Percentiles rank a stretch among this genome's conserved stretches.
phyloP scores from a whole-genome alignment of 1,140 invertebrate species.

The Eufriesea mexicana region DNA sequence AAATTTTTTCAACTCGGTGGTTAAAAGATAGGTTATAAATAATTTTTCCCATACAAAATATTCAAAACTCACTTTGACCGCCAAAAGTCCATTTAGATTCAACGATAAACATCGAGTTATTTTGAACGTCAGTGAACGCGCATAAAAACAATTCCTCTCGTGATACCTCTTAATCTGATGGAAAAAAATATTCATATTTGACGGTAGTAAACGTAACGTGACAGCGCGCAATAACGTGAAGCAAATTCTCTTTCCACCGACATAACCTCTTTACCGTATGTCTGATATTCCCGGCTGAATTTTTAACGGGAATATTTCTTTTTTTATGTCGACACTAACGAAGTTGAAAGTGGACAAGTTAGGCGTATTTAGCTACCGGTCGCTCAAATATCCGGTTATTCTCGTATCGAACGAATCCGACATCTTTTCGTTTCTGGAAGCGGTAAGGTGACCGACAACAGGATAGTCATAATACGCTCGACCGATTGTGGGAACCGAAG shows the following conservation, averaged over 20 bases:
- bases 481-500: slow-evolving; percentile 29
- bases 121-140: background rate
- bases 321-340: no score
- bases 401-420: slow-evolving; percentile 19
- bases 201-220: background rate
- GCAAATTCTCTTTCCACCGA: background rate
- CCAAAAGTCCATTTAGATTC: background rate
- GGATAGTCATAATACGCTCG: slow-evolving; percentile 23
- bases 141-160: background rate
- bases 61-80: background rate
- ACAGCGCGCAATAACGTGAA: background rate
- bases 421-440: slow-evolving; percentile 21
- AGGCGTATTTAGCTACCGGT: background rate
- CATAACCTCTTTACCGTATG: background rate
- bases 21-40: background rate
- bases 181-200: background rate
- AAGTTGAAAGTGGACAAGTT: background rate
- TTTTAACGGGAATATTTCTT: background rate
- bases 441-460: background rate
- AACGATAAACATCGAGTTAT: background rate
- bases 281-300: background rate
- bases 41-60: background rate
- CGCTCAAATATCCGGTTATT: background rate
- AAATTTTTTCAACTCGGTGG: background rate
- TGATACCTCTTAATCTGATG: background rate